Percentiles rank a stretch among this genome's conserved stretches.
Conservation (phyloP, 2,113 vertebrate species). For the Gobiocypris rarus region DNA sequence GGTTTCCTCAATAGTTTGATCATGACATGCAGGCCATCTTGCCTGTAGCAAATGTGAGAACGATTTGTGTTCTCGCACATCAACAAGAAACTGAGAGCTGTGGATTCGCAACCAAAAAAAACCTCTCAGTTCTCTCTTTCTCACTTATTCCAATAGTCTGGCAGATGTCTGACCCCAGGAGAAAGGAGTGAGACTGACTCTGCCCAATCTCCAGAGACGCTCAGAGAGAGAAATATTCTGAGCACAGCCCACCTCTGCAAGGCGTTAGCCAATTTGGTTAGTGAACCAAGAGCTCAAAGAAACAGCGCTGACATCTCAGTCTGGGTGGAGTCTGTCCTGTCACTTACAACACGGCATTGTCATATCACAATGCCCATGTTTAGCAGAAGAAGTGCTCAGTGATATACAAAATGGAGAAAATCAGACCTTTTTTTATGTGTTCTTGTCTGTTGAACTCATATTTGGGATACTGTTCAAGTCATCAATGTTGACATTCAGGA, state of each 20-base stretch:
- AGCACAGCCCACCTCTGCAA: constrained; percentile 39
- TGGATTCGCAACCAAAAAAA: background rate
- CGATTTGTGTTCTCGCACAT: background rate
- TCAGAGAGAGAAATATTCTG: constrained; percentile 12
- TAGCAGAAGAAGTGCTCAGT: background rate
- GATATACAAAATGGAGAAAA: background rate
- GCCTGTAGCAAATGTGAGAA: background rate
- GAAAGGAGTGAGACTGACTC: constrained; percentile 55
- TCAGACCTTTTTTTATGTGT: background rate
- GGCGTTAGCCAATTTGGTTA: constrained; percentile 45
- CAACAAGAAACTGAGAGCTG: background rate
- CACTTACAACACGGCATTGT: constrained; percentile 21
- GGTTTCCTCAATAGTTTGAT: background rate
- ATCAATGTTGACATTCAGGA: background rate
- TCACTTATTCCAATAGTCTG: constrained; percentile 38
- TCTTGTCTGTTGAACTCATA: background rate
- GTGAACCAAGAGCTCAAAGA: constrained; percentile 37
- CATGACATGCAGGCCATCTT: background rate
- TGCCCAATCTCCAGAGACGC: constrained; percentile 59
- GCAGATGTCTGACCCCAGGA: constrained; percentile 56
- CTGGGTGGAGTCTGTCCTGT: constrained; percentile 38
- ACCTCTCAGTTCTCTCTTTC: background rate
- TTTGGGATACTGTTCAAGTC: background rate
- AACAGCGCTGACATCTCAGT: constrained; percentile 16
- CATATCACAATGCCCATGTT: background rate